Evolutionary conservation across 2,888 invertebrate species (phyloP).

Genomic region (Leptogaster cylindrica): DNA sequence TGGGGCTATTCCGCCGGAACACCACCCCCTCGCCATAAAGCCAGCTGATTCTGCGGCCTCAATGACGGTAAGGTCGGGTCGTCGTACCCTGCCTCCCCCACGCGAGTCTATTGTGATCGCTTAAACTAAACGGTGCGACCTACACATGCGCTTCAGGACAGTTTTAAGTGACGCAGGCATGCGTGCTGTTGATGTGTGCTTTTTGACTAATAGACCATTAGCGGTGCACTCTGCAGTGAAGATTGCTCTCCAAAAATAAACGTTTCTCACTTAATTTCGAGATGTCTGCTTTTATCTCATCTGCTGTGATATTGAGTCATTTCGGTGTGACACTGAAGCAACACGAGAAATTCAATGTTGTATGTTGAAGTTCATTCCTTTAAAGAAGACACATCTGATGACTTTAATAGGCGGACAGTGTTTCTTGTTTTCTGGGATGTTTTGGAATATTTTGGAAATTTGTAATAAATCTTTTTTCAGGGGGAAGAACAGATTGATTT

Average conservation of each 20-base stretch:
- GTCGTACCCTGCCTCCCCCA: background rate
- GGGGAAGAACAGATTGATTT: slow-evolving; percentile 39
- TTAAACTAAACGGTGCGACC: background rate
- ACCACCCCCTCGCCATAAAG: slow-evolving; percentile 5
- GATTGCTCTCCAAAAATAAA: slow-evolving; percentile 45
- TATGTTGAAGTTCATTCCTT: background rate
- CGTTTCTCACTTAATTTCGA: slow-evolving; percentile 39
- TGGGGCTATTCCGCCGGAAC: slow-evolving; percentile 48
- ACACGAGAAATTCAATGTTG: background rate
- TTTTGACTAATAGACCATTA: slow-evolving; percentile 48
- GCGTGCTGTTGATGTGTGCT: slow-evolving; percentile 38
- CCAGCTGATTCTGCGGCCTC: slow-evolving; percentile 3
- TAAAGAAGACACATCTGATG: slow-evolving; percentile 3
- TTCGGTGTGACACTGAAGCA: background rate
- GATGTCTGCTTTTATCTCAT: slow-evolving; percentile 9
- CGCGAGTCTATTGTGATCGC: background rate
- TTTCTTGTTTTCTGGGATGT: slow-evolving; percentile 17
- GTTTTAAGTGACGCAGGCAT: slow-evolving; percentile 36
- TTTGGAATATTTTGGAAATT: slow-evolving; percentile 48
- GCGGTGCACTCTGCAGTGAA: slow-evolving; percentile 40
- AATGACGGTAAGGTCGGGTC: background rate
- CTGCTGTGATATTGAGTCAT: background rate
- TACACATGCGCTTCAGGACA: background rate
- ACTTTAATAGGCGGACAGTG: background rate
- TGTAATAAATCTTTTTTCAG: slow-evolving; percentile 49